Conservation (phyloP, 2,113 vertebrate species). For the Chionis minor region DNA sequence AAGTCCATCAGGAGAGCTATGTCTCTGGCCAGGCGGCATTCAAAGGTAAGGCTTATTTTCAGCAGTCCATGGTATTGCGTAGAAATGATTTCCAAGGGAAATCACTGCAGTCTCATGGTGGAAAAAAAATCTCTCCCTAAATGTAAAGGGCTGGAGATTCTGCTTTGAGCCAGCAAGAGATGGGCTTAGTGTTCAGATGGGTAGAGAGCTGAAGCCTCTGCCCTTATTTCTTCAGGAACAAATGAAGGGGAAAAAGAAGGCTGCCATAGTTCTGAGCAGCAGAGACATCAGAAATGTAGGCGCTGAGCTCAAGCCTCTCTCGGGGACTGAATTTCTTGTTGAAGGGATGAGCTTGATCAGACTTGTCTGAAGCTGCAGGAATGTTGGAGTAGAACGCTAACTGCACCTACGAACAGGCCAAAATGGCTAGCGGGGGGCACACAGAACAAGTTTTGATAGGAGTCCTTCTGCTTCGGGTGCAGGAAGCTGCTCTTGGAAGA, state of each 20-base stretch:
- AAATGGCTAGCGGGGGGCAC: not conserved
- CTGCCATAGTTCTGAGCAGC: not conserved
- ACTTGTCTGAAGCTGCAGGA: not conserved
- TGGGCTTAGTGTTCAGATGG: not conserved
- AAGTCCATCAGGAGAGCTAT: not conserved
- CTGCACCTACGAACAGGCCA: not conserved
- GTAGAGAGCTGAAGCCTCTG: not conserved
- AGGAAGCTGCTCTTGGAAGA: not conserved
- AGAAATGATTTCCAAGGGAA: not conserved
- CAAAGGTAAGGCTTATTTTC: not conserved
- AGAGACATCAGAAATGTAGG: not conserved
- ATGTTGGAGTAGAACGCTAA: not conserved
- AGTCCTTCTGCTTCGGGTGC: not conserved
- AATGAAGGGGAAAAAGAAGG: not conserved
- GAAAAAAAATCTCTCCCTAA: not conserved
- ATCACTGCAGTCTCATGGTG: not conserved
- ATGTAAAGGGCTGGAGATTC: not conserved
- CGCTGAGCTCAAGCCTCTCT: not conserved
- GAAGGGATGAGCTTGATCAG: not conserved
- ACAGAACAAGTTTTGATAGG: not conserved
- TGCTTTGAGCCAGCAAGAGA: not conserved
- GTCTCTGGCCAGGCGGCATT: not conserved
- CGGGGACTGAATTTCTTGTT: not conserved
- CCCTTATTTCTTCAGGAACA: not conserved
- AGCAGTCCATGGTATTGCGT: not conserved